Conservation (phyloP, 2,888 invertebrate species). For the Thera britannica region DNA sequence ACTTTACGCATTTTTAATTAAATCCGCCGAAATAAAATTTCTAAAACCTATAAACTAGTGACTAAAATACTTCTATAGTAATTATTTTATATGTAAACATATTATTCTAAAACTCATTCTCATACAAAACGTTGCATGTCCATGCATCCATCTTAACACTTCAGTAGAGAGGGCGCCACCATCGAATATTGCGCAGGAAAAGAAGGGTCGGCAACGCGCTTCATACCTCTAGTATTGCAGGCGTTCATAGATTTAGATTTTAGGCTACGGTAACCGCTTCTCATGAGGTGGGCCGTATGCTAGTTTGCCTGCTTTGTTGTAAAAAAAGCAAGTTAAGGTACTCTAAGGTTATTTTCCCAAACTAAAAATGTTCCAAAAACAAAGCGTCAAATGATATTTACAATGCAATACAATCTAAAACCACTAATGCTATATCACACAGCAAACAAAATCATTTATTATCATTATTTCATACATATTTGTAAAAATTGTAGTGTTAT, state of each 20-base stretch:
- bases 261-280: no score
- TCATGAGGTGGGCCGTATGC: no score
- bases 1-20: not conserved
- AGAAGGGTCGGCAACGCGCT: not conserved
- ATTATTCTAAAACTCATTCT: not conserved
- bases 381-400: slow-evolving; percentile 31
- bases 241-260: no score
- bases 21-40: slow-evolving; percentile 30
- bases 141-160: no score
- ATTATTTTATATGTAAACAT: slow-evolving; percentile 3
- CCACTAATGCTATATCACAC: slow-evolving; percentile 38
- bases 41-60: slow-evolving; percentile 38
- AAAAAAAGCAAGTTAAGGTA: no score
- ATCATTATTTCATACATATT: no score
- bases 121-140: not conserved
- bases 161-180: no score
- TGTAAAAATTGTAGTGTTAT: no score
- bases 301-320: no score
- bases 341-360: not conserved
- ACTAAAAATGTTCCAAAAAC: slow-evolving; percentile 19
- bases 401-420: slow-evolving; percentile 31
- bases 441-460: not conserved
- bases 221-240: no score
- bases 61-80: slow-evolving; percentile 26
- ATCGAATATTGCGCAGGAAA: not conserved